Evolutionary conservation across 2,113 vertebrate species (phyloP).

Genomic region (Xyliphius kryptos): DNA sequence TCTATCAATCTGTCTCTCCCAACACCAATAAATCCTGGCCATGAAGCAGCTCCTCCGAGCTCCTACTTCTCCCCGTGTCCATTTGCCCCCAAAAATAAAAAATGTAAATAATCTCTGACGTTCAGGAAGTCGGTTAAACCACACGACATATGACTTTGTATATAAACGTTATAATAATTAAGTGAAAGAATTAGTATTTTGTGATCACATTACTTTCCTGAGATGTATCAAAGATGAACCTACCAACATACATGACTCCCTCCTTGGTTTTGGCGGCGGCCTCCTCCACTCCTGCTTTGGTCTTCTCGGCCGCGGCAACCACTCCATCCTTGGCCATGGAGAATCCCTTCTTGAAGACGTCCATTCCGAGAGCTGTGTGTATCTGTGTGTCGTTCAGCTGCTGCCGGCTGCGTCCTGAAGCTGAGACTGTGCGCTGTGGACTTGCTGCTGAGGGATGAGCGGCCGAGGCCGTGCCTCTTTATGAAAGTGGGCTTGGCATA

Average conservation of each 20-base stretch:
- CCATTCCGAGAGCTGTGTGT: slow-evolving; percentile 66
- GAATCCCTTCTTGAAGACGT: slow-evolving; percentile 96
- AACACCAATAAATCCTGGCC: too few relatives aligned
- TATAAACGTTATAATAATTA: too few relatives aligned
- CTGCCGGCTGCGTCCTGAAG: slow-evolving; percentile 20
- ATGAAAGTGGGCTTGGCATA: slow-evolving; percentile 40
- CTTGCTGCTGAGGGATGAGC: slow-evolving; percentile 6
- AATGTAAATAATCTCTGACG: too few relatives aligned
- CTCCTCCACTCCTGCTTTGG: slow-evolving; percentile 96
- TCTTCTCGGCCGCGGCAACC: slow-evolving; percentile 95
- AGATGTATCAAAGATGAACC: slow-evolving; percentile 34
- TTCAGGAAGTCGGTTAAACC: too few relatives aligned
- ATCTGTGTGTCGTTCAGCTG: slow-evolving; percentile 18
- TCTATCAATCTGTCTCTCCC: too few relatives aligned
- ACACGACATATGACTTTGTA: too few relatives aligned
- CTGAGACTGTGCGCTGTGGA: slow-evolving; percentile 15
- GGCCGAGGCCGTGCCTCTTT: slow-evolving; percentile 27
- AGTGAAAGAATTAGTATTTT: too few relatives aligned
- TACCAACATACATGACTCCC: slow-evolving; percentile 95
- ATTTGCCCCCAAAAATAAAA: too few relatives aligned
- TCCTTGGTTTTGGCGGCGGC: slow-evolving; percentile 98
- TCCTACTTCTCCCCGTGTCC: too few relatives aligned
- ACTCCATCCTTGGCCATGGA: slow-evolving; percentile 97
- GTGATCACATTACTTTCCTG: too few relatives aligned
- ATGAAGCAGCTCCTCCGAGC: too few relatives aligned